Conservation (phyloP, 2,888 invertebrate species). For the Agrochola litura region DNA sequence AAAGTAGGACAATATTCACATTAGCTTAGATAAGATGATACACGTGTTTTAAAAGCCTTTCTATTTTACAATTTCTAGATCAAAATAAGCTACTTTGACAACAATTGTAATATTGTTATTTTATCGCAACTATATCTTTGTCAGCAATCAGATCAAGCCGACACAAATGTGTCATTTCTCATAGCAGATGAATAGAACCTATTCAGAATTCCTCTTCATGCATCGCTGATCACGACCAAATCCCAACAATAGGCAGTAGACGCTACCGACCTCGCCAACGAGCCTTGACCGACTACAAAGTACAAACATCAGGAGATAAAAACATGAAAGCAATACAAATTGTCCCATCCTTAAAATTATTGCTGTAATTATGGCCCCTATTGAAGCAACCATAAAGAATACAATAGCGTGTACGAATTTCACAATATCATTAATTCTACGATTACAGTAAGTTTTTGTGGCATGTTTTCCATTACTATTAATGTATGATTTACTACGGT, state of each 20-base stretch:
- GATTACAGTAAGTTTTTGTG: constrained; percentile 52
- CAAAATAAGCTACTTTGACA: not conserved
- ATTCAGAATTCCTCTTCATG: constrained; percentile 74
- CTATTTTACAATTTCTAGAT: not conserved
- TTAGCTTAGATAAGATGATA: constrained; percentile 4
- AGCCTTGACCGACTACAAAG: constrained; percentile 76
- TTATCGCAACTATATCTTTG: constrained; percentile 19
- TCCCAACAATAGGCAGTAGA: constrained; percentile 74
- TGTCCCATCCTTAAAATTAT: constrained; percentile 57
- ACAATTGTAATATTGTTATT: constrained; percentile 12
- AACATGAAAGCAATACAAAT: constrained; percentile 65
- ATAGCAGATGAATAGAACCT: constrained; percentile 66
- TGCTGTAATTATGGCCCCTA: constrained; percentile 50
- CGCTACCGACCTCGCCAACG: constrained; percentile 72
- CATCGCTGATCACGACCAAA: constrained; percentile 73
- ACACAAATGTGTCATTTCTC: constrained; percentile 60
- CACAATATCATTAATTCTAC: constrained; percentile 45
- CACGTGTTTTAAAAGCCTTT: not conserved
- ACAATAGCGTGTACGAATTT: constrained; percentile 50
- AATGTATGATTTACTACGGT: constrained; percentile 56
- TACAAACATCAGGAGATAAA: constrained; percentile 67
- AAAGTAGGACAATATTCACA: constrained; percentile 16
- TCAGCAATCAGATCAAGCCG: constrained; percentile 41
- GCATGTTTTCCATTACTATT: constrained; percentile 53
- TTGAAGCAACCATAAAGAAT: constrained; percentile 43